A percentile compares a stretch with the other conserved stretches of the same genome.
These are phyloP conservation scores for Euglossa dilemma DNA, from an alignment of 1,140 invertebrate species.

Conservation along the genomic window DNA sequence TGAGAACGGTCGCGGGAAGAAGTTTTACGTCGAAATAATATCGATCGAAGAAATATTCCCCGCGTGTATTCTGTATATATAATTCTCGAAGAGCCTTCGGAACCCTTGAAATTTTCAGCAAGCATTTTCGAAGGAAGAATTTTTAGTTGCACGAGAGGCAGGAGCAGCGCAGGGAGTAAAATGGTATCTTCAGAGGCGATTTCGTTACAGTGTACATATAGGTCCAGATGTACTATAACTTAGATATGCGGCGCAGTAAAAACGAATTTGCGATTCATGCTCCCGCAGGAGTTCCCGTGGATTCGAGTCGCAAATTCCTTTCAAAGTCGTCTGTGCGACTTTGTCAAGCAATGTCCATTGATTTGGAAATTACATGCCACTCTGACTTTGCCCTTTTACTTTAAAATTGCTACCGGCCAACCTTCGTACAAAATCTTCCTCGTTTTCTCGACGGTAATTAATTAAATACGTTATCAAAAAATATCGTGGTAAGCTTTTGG, in stretches of 20 bases:
- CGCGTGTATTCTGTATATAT: neutral
- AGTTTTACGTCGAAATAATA: neutral
- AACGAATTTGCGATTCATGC: slow-evolving; percentile 67
- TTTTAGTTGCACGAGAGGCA: neutral
- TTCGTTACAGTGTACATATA: slow-evolving; percentile 45
- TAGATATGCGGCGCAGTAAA: slow-evolving; percentile 22
- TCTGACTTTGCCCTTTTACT: neutral
- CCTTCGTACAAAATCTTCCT: neutral
- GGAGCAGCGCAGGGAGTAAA: slow-evolving; percentile 7
- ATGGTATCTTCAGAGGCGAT: slow-evolving; percentile 55
- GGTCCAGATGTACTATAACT: slow-evolving; percentile 30
- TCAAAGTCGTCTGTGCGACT: slow-evolving; percentile 42
- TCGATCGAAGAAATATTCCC: neutral
- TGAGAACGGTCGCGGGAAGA: neutral
- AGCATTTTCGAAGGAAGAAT: neutral
- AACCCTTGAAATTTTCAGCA: slow-evolving; percentile 40
- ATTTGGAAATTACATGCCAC: slow-evolving; percentile 59
- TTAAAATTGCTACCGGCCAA: neutral
- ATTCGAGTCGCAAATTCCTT: slow-evolving; percentile 57
- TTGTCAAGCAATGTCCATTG: slow-evolving; percentile 50
- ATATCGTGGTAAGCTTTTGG: too few relatives aligned
- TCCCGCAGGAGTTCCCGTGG: slow-evolving; percentile 32
- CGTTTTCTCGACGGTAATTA: neutral
- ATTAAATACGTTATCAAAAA: neutral
- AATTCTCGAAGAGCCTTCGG: neutral